Base-by-base conservation (phyloP, 92 coral and sea anemone genomes). In the Paragorgia papillata region DNA sequence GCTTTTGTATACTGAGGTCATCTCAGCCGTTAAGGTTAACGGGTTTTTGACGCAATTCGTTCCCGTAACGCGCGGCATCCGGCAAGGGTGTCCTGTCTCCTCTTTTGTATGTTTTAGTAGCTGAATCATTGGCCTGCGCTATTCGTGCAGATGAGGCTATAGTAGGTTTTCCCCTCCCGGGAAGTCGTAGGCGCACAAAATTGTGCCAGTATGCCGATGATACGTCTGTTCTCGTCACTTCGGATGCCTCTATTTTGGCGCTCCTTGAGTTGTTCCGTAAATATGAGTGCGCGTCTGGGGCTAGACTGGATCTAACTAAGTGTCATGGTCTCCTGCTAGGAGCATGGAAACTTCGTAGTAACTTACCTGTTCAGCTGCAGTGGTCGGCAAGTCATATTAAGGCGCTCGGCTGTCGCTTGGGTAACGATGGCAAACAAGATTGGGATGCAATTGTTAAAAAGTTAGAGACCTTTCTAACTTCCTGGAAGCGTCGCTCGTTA, bases 1-100 rank as follows among this genome's bases (percentile, higher is more conserved):
- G 9, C 50, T 82, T 2, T 67, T 88, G 13, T 88, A 88, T 48
- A 30, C 84, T 0, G 64, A 40, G 1, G 35, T 79, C 0, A 58
- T 22, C 0, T 49, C 76, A 0, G 54, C 79, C 6, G n/a, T 74
- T 2, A 2, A 5, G 0, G 44, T 79, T 2, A 85, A 85, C 31
- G 89, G 83, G 6, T 74, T 21, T 7, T 0, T 30, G 1, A 22
- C 83, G 6, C 30, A 41, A 0, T 40, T 5, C 2, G 81, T 79
- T 81, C 12, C 19, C 15, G 25, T 65, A 31, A 0, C 82, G 3
- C 34, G 78, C 0, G 82, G 86, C 0, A 69, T 83, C 0, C 78
- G 77, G 0, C 82, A 75, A 40, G 86, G 86, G 0, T 83, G 82
- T 18, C 83, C 83, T 0, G 7, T 76, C 0, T 0, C 74, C 74